Conservation (phyloP, 2,113 vertebrate genomes). For the Charina bottae region DNA sequence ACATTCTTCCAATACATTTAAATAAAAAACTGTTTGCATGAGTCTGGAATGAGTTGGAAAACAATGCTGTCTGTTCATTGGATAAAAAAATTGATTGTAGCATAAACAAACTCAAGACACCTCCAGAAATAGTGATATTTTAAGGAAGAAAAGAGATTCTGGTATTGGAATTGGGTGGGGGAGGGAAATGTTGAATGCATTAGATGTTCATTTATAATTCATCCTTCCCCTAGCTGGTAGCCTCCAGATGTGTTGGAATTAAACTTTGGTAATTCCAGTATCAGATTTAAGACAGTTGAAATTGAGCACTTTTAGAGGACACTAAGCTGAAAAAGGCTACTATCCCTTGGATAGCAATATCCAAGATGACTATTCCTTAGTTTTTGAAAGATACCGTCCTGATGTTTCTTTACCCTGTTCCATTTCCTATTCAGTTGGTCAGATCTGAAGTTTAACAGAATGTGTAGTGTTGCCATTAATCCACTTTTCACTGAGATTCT, state of each 20-base stretch:
- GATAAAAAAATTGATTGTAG: neutral
- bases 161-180: too few relatives aligned
- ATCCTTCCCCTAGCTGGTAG: neutral
- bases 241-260: neutral
- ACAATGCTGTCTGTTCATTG: neutral
- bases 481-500: too few relatives aligned
- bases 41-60: neutral
- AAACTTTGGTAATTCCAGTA: neutral
- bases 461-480: too few relatives aligned
- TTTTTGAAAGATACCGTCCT: too few relatives aligned
- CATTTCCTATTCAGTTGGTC: too few relatives aligned
- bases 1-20: neutral
- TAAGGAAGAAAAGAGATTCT: neutral
- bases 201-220: neutral
- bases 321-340: neutral
- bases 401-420: too few relatives aligned
- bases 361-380: too few relatives aligned
- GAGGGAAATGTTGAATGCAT: neutral
- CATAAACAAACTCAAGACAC: neutral
- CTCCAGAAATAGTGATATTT: neutral
- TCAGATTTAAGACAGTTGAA: neutral
- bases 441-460: too few relatives aligned
- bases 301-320: neutral
- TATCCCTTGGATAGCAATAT: neutral
- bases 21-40: neutral